Base-by-base conservation (phyloP, 2,797 vertebrate genomes). In the Etheostoma perlongum region DNA sequence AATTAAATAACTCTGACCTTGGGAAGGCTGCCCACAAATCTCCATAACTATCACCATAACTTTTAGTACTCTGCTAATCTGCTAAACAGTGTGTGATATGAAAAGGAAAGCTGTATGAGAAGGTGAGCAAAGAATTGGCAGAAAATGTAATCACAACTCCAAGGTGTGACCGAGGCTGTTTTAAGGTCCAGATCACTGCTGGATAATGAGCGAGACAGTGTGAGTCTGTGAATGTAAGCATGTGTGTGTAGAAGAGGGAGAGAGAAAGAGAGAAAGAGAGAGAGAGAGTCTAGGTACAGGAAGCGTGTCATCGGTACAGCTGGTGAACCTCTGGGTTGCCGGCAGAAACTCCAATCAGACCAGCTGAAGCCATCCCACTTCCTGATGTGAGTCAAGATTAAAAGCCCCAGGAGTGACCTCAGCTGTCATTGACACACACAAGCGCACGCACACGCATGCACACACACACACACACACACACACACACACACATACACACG, bases 251-350 rank as follows among this genome's bases (percentile, higher is more conserved):
- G 58, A 46, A 42, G 46, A 57, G 67, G 14, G 60, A 25, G 65
- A n/a, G n/a, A 44, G 62, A 42, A 46, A 25, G 53, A 47, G n/a
- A 33, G 47, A 67, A 13, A 46, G 21, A 47, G 48, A 67, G n/a
- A 42, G 49, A 70, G 67, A 64, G 55, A 74, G 59, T 78, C 74
- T 76, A 72, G 60, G 70, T 61, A 86, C 78, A 88, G 89, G 84
- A 91, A 91, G 88, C 12, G 54, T 42, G 81, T 89, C 82, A 79
- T 82, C n/a, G 33, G 88, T 92, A 79, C 93, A 94, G 92, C 89
- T 93, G 91, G 92, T 87, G 85, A 94, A 93, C 92, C 90, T 91
- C 92, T 91, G 88, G 91, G 92, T 89, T 87, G 89, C 84, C 85
- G 57, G 64, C 47, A 53, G 83, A 92, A 92, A 85, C 79, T 87